Evolutionary conservation across 2,113 vertebrate genomes (phyloP), one percentile per base, ranked within the genome.

Genomic region (Montifringilla adamsi): DNA sequence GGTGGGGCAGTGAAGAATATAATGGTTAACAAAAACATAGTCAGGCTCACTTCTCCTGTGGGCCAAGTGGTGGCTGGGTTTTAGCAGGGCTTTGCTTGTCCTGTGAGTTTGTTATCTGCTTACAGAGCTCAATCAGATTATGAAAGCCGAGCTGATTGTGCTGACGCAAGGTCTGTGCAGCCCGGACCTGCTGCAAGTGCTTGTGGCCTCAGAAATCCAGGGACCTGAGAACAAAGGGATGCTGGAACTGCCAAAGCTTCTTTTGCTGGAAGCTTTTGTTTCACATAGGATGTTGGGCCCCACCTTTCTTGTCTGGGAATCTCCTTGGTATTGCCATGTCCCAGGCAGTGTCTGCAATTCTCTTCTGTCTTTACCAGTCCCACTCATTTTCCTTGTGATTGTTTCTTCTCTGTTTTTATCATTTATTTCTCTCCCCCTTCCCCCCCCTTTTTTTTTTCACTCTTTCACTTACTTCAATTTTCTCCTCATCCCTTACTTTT

Each of bases 81-180:
- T 89, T 90, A 90, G 33, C 68, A 73, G 74, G 63, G 90, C 91
- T 96, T 96, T 95, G 76, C 94, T 90, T 90, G 92, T 92, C 95
- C 94, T 80, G 90, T 95, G 89, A 94, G 60, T 18, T n/a, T 2
- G 26, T 95, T 90, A 95, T 78, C 95, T 96, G 87, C 95, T 96
- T 97, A 89, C 7, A 50, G 64, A 3, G 16, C 59, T 77, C 93
- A 90, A 84, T 90, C 70, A 1, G 96, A 94, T 97, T 97, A 94
- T 15, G 88, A 46, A 92, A 91, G 89, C 96, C 55, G 84, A 95
- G 83, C 68, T 89, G 87, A 15, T 93, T 88, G 19, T 59, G 92
- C 93, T 95, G 91, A 91, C n/a, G 5, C 78, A 79, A 76, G 90
- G 89, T 87, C 81, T 93, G 6, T 41, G 85, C 76, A 47, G 92